Evolutionary conservation across 2,888 invertebrate species (phyloP), one percentile per base, ranked within the genome.

Genomic region (Imbricaverruca yamaguchii): DNA sequence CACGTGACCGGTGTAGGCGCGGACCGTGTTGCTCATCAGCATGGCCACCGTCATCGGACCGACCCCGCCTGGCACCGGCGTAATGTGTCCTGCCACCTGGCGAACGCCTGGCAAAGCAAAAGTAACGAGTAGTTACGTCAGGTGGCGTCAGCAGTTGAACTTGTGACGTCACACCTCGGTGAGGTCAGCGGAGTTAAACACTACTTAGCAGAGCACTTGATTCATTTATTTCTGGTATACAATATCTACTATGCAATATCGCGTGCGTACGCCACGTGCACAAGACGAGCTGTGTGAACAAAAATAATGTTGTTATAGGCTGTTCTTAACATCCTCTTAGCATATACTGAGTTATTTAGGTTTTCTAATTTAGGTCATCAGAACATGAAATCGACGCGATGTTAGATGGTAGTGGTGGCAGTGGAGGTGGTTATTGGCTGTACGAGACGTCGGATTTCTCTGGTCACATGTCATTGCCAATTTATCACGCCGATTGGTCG

Each of bases 21-120:
- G 89, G 82, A 96, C 90, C 0, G 96, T 96, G 86, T 97, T 97
- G 84, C 91, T 91, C 94, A 97, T 94, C 63, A 97, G 87, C 95
- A 96, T 96, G 0, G 95, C 93, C 0, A 96, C 96, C 0, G 97
- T 97, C 93, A 96, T 94, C 0, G 96, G 96, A 0, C 96, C 96
- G 9, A 95, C 96, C 4, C 97, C 97, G 3, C 96, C 92, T 0
- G 96, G 96, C 0, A 96, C 97, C 0, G 96, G 96, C 0, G 96
- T 95, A 80, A 97, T 92, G 81, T 92, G 90, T 15, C 94, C 93
- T 13, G 96, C 96, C 55, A 94, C 90, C 87, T 94, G 90, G 82
- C 90, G 90, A 0, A 95, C 95, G 87, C 90, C 91, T 92, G 89
- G 11, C 39, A 39, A 69, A 69, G 7, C 39, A 53, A 4, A 53